A percentile compares a stretch with the other conserved stretches of the same genome.
These are phyloP conservation scores for Dexiosoma caninum DNA, from an alignment of 2,888 invertebrate genomes.

Conservation along the genomic window DNA sequence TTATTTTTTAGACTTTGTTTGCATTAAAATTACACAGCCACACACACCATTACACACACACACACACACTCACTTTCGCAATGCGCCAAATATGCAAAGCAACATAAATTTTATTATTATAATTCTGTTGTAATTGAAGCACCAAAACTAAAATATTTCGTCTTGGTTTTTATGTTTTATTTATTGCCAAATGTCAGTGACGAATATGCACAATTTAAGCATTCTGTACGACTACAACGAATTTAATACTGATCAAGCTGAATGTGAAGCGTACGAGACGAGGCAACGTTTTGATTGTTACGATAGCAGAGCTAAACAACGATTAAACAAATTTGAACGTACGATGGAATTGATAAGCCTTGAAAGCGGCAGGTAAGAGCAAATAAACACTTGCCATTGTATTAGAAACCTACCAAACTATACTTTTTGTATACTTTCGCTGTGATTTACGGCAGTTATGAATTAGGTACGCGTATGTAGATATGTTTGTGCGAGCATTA, in stretches of 20 bases:
- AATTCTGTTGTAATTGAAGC: background rate
- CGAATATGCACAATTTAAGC: slow-evolving; percentile 10
- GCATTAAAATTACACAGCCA: background rate
- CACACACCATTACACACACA: background rate
- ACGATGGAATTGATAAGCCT: slow-evolving; percentile 47
- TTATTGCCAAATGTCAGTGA: too few relatives aligned
- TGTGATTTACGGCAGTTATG: slow-evolving; percentile 46
- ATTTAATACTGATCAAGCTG: slow-evolving; percentile 13
- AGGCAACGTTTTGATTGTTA: slow-evolving; percentile 43
- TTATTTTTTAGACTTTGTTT: too few relatives aligned
- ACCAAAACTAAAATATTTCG: slow-evolving; percentile 35
- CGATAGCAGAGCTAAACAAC: slow-evolving; percentile 52
- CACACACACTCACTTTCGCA: background rate
- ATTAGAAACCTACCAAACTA: slow-evolving; percentile 46
- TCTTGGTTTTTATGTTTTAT: background rate
- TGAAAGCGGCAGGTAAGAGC: slow-evolving; percentile 17
- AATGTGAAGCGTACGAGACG: background rate
- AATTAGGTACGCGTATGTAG: too few relatives aligned
- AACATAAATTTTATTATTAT: slow-evolving; percentile 15
- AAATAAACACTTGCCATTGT: slow-evolving; percentile 37
- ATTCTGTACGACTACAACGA: background rate
- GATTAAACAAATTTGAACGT: slow-evolving; percentile 58
- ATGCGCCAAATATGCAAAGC: slow-evolving; percentile 6
- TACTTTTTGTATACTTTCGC: slow-evolving; percentile 47
- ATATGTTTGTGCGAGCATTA: background rate